These are phyloP conservation scores for Bergia puertoricense DNA, from an alignment of 92 coral and sea anemone species.

Conservation along the genomic window DNA sequence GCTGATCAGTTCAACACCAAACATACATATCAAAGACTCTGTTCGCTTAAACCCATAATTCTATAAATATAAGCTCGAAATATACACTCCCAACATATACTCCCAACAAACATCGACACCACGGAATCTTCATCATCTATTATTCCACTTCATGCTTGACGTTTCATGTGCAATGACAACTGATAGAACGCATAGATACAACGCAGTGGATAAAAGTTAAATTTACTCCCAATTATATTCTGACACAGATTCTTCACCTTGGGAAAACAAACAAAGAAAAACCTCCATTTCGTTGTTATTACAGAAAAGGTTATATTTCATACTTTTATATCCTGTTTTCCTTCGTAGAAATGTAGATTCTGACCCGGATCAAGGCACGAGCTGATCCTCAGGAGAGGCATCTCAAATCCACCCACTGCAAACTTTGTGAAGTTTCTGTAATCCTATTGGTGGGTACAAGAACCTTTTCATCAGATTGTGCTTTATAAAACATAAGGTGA, in stretches of 20 bases:
- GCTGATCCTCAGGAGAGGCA: neutral
- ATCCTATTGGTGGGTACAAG: conserved; percentile 16
- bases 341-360: neutral
- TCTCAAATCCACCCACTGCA: neutral
- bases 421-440: neutral
- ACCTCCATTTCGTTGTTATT: neutral
- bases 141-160: too few relatives aligned
- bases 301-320: neutral
- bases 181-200: too few relatives aligned
- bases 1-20: too few relatives aligned
- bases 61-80: too few relatives aligned
- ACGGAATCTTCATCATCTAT: too few relatives aligned
- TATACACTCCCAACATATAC: too few relatives aligned
- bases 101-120: too few relatives aligned
- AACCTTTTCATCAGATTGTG: neutral
- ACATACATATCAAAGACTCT: too few relatives aligned
- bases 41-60: too few relatives aligned
- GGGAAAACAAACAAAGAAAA: neutral
- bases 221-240: neutral
- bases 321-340: neutral
- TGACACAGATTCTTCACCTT: neutral
- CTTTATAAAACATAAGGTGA: neutral
- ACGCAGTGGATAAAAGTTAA: too few relatives aligned
- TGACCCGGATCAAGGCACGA: neutral
- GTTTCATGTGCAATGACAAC: too few relatives aligned